Evolutionary conservation across 2,888 invertebrate genomes (phyloP).

Genomic region (Calameuta idolon): DNA sequence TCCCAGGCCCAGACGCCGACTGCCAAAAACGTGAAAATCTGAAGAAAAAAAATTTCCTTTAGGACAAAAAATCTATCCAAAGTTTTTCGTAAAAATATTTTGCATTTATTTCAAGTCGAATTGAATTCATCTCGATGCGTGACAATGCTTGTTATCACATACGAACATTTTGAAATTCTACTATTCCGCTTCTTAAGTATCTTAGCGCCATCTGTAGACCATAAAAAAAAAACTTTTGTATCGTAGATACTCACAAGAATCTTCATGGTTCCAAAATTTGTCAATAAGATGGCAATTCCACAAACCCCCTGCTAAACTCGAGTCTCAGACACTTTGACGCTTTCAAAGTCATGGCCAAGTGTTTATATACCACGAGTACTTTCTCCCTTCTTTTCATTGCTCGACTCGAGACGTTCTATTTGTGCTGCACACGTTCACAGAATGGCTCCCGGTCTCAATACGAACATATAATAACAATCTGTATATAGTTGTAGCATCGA

Average conservation of each 20-base stretch:
- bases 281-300: slow-evolving; percentile 21
- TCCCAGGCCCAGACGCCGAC: slow-evolving; percentile 44
- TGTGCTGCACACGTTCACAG: neutral
- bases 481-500: neutral
- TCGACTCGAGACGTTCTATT: neutral
- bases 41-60: slow-evolving; percentile 7
- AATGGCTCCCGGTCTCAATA: neutral
- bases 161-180: neutral
- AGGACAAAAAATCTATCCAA: neutral
- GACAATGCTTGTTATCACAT: neutral
- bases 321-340: slow-evolving; percentile 48
- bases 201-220: neutral
- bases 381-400: slow-evolving; percentile 62
- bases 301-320: slow-evolving; percentile 31
- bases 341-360: slow-evolving; percentile 65
- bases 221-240: neutral
- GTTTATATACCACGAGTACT: slow-evolving; percentile 62
- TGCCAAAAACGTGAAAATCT: slow-evolving; percentile 50
- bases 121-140: neutral
- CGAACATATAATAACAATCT: neutral
- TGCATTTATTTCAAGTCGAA: neutral
- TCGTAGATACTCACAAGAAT: slow-evolving; percentile 50
- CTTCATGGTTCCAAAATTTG: slow-evolving; percentile 43
- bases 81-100: neutral
- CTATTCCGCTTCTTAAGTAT: neutral